These are phyloP conservation scores for Sander lucioperca DNA, from an alignment of 2,113 vertebrate genomes.

Conservation along the genomic window DNA sequence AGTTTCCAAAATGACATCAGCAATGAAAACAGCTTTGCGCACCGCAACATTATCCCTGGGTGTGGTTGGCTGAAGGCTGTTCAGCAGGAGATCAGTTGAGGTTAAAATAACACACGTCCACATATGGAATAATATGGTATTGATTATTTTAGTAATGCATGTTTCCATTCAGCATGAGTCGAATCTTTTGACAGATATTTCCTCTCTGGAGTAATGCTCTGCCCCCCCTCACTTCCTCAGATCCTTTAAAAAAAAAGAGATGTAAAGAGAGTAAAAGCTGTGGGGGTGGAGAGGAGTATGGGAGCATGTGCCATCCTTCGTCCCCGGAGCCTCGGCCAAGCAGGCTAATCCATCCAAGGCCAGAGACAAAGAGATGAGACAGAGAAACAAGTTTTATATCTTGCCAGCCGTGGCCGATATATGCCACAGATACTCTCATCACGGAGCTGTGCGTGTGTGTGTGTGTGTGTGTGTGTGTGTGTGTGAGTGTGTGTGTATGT, in stretches of 20 bases:
- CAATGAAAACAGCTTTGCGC: constrained; percentile 62
- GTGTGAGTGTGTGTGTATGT: no score
- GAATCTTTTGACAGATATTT: constrained; percentile 52
- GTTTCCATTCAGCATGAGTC: constrained; percentile 35
- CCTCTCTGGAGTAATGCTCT: constrained; percentile 42
- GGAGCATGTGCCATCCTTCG: constrained; percentile 57
- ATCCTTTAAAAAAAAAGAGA: constrained; percentile 26
- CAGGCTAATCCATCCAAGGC: constrained; percentile 57
- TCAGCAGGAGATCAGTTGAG: constrained; percentile 46
- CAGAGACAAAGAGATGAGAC: constrained; percentile 44
- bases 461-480: no score
- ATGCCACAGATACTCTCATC: constrained; percentile 53
- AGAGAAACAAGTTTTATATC: constrained; percentile 39
- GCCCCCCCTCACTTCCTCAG: not conserved
- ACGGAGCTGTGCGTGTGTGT: not conserved
- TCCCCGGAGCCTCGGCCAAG: constrained; percentile 36
- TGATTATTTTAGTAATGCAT: constrained; percentile 62
- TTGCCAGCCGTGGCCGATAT: constrained; percentile 38
- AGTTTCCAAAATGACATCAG: constrained; percentile 67
- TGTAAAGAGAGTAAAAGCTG: constrained; percentile 6
- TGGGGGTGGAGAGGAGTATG: constrained; percentile 33
- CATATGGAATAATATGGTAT: constrained; percentile 53
- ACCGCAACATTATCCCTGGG: constrained; percentile 49
- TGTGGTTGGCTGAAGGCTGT: constrained; percentile 42
- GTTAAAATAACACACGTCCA: constrained; percentile 52